A percentile compares a stretch with the other conserved stretches of the same genome.
Conservation (phyloP, 2,113 vertebrate species). For the Rhodinocichla rosea region DNA sequence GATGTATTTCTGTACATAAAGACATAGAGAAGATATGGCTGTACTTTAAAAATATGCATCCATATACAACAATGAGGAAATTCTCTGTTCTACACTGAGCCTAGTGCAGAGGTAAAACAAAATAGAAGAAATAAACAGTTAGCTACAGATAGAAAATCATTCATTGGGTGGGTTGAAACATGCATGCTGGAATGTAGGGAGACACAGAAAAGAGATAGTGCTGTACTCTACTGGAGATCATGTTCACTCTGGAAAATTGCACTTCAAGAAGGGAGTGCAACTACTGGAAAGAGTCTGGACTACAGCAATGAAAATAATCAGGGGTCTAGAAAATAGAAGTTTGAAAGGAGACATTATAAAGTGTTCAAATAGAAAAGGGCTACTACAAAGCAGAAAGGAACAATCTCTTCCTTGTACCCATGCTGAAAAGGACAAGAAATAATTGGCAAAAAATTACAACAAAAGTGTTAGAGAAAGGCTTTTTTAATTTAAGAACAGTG, state of each 20-base stretch:
- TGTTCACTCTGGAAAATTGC: not conserved
- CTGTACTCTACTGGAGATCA: not conserved
- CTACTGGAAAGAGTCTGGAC: not conserved
- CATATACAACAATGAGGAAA: not conserved
- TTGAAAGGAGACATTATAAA: not conserved
- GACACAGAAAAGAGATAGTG: not conserved
- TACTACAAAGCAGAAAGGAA: not conserved
- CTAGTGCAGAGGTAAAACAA: not conserved
- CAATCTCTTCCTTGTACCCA: not conserved
- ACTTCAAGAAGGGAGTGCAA: not conserved
- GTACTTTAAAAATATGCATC: not conserved
- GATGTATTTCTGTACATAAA: not conserved
- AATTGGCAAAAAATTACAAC: not conserved
- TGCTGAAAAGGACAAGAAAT: not conserved
- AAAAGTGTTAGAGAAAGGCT: not conserved
- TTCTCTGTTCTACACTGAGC: not conserved
- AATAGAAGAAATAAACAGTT: not conserved
- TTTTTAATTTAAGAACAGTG: not conserved
- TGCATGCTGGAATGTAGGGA: not conserved
- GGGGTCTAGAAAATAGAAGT: not conserved
- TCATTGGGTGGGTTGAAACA: not conserved
- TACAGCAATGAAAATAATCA: not conserved
- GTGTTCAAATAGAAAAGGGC: not conserved
- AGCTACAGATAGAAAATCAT: not conserved
- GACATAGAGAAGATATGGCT: not conserved